phyloP scores from a whole-genome alignment of 2,888 invertebrate species.

The Bellardia pandia region DNA sequence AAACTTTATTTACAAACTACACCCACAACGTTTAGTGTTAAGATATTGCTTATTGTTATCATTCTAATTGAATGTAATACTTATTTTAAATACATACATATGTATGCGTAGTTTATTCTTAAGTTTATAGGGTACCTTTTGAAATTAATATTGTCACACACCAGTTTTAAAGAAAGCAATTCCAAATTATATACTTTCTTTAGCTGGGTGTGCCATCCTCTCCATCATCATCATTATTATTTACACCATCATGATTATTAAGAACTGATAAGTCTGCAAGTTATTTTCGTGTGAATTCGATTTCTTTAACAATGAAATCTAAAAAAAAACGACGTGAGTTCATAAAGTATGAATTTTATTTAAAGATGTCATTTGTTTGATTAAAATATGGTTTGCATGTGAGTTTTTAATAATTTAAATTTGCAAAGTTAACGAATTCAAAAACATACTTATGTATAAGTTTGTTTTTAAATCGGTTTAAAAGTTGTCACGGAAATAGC shows the following conservation, averaged over 20 bases:
- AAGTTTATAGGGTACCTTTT: background rate
- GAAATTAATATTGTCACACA: background rate
- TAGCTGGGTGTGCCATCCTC: conserved; percentile 2
- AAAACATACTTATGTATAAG: too few species aligned
- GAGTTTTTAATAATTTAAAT: too few species aligned
- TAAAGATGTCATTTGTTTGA: too few species aligned
- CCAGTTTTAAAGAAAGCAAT: background rate
- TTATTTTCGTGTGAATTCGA: conserved; percentile 66
- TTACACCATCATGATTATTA: conserved; percentile 41
- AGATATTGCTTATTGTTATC: background rate
- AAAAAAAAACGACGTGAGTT: background rate
- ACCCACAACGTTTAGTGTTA: background rate
- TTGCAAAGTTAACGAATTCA: too few species aligned
- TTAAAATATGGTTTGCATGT: too few species aligned
- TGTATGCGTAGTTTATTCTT: background rate
- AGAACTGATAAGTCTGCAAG: conserved; percentile 53
- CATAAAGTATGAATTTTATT: too few species aligned
- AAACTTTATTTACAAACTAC: background rate
- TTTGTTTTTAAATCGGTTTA: too few species aligned
- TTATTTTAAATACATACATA: too few species aligned
- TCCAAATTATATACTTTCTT: background rate
- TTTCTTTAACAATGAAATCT: conserved; percentile 3
- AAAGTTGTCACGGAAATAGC: too few species aligned
- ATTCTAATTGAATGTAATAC: too few species aligned
- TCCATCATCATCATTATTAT: background rate